These are phyloP conservation scores for Nemotelus nigrinus DNA, from an alignment of 2,888 invertebrate genomes.

Conservation along the genomic window DNA sequence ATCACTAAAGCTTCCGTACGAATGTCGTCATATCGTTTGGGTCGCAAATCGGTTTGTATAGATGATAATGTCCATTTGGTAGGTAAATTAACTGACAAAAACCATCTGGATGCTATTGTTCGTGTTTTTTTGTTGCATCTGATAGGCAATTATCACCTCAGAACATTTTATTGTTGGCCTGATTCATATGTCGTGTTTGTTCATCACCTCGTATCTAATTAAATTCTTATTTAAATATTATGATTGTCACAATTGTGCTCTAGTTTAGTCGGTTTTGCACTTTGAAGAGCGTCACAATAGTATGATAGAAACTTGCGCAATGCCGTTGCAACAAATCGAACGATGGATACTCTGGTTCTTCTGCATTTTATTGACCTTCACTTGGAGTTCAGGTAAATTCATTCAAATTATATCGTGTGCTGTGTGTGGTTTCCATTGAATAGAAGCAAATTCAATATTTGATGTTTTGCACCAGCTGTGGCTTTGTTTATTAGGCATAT, in stretches of 20 bases:
- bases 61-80: too few species aligned
- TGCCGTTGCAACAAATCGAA: conserved; percentile 18
- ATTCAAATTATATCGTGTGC: background rate
- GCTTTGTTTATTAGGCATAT: too few species aligned
- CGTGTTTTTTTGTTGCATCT: background rate
- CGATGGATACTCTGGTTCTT: conserved; percentile 12
- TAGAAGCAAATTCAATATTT: background rate
- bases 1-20: conserved; percentile 10
- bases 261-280: conserved; percentile 35
- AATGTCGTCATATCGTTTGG: background rate
- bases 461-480: too few species aligned
- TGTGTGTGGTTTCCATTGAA: background rate
- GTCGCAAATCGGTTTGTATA: background rate
- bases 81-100: background rate
- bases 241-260: conserved; percentile 22
- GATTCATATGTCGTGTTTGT: background rate
- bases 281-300: conserved; percentile 32
- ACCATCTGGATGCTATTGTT: background rate
- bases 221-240: conserved; percentile 15
- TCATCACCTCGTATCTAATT: background rate
- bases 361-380: conserved; percentile 19
- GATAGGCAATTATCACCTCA: conserved; percentile 8
- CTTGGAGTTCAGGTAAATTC: conserved; percentile 27
- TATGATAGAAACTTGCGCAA: conserved; percentile 28
- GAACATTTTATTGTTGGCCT: background rate